These are phyloP conservation scores for Elaeidobius kamerunicus DNA, from an alignment of 2,888 invertebrate genomes.

Conservation along the genomic window DNA sequence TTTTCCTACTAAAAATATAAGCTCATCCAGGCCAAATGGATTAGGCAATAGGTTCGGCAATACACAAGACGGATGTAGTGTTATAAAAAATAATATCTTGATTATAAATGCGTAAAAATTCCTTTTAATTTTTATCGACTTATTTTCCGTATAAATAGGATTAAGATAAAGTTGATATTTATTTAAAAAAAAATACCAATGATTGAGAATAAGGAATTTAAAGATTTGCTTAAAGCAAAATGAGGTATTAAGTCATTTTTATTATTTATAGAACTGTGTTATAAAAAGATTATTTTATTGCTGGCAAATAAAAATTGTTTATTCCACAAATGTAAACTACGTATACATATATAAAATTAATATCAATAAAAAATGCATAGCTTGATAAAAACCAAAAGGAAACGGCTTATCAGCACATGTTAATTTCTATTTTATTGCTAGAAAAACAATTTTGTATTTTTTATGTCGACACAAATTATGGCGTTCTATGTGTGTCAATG, in stretches of 20 bases:
- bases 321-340: constrained; percentile 10
- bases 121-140: too few relatives aligned
- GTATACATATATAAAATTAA: constrained; percentile 12
- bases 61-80: too few relatives aligned
- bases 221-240: too few relatives aligned
- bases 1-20: constrained; percentile 16
- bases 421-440: constrained; percentile 14
- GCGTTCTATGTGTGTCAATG: constrained; percentile 10
- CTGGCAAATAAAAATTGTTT: constrained; percentile 10
- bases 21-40: constrained; percentile 1
- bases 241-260: too few relatives aligned
- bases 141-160: too few relatives aligned
- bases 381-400: constrained; percentile 22
- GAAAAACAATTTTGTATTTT: constrained; percentile 10
- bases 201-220: too few relatives aligned
- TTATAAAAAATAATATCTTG: too few relatives aligned
- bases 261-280: too few relatives aligned
- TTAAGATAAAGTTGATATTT: too few relatives aligned
- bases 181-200: too few relatives aligned
- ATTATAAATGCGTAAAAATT: too few relatives aligned
- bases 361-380: constrained; percentile 18
- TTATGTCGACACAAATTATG: constrained; percentile 6
- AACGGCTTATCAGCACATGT: constrained; percentile 22
- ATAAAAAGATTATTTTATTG: too few relatives aligned
- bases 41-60: constrained; percentile 6